phyloP scores from a whole-genome alignment of 2,888 invertebrate genomes.

The Caenorhabditis doughertyi region DNA sequence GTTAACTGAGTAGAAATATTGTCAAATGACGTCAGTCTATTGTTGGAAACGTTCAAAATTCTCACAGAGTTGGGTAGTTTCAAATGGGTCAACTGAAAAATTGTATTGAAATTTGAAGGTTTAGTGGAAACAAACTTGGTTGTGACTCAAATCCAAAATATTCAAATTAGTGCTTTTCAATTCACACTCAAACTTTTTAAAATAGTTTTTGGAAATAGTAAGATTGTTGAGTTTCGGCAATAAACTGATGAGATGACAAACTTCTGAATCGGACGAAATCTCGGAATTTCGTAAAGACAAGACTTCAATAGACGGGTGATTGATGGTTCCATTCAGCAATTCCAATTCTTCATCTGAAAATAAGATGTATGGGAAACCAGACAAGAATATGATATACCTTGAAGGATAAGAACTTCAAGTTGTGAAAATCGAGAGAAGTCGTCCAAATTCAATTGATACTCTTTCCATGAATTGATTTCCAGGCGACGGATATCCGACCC shows the following conservation, averaged over 20 bases:
- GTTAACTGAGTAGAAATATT: constrained; percentile 45
- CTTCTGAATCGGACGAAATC: constrained; percentile 30
- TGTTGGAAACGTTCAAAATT: constrained; percentile 53
- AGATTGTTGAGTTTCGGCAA: constrained; percentile 45
- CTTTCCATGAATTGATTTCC: constrained; percentile 31
- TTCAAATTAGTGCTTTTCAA: constrained; percentile 1
- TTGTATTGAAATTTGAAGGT: background rate
- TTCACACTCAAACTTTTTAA: constrained; percentile 43
- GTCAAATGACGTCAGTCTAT: constrained; percentile 33
- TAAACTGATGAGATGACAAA: constrained; percentile 42
- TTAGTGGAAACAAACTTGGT: constrained; percentile 23
- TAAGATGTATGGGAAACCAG: background rate
- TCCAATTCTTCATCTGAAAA: constrained; percentile 53
- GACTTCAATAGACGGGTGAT: constrained; percentile 3
- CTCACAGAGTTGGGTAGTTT: constrained; percentile 13
- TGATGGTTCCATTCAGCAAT: constrained; percentile 17
- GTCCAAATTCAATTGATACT: constrained; percentile 36
- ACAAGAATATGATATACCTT: constrained; percentile 11
- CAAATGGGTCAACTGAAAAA: constrained; percentile 35
- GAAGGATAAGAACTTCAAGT: constrained; percentile 21
- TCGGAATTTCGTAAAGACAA: constrained; percentile 19
- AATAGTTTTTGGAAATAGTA: constrained; percentile 42
- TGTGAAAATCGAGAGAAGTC: constrained; percentile 8
- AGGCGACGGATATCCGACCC: constrained; percentile 30
- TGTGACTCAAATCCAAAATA: constrained; percentile 51